Evolutionary conservation across 2,113 vertebrate species (phyloP), one percentile per base, ranked within the genome.

Genomic region (Stegastes partitus): DNA sequence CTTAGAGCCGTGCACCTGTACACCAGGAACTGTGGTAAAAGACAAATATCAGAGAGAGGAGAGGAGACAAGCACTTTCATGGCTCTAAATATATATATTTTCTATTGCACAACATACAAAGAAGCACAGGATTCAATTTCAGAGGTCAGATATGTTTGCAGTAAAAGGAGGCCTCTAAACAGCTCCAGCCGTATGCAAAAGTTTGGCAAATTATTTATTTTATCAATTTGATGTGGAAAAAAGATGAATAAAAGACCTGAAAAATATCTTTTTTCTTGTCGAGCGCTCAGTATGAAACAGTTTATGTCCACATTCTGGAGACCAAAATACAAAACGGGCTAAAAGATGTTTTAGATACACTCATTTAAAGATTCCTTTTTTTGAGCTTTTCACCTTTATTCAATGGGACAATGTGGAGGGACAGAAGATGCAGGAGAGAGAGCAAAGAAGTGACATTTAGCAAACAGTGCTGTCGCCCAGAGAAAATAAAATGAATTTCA

Each of bases 1-100:
- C 65, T 69, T 6, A 71, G 45, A 84, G 59, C 59, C 11, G 57
- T 82, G 62, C 78, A 86, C 28, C 81, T 84, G 77, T 62, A 74
- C 59, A 72, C 31, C 55, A 78, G 53, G 61, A 78, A 42, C 66
- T 57, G 3, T 18, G 47, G 19, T 39, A 49, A n/a, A 79, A 44
- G 23, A 69, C 58, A 83, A 75, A 65, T 37, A 45, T 18, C 7
- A 55, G 23, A 64, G 6, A 44, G 57, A 58, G 47, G n/a, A 34
- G 15, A 15, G 64, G 3, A 50, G 2, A 57, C 37, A 39, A 9
- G n/a, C n/a, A n/a, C n/a, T n/a, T n/a, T 21, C 15, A 19, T 19
- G 11, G 47, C 28, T 63, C 34, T 34, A 9, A 34, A 34, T 34
- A 9, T 42, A 11, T 42, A 14, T 42, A 11, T 42, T 42, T 42